A percentile compares a stretch with the other conserved stretches of the same genome.
Evolutionary conservation across 1,140 invertebrate genomes (phyloP).

Genomic region (Drosophila serrata): DNA sequence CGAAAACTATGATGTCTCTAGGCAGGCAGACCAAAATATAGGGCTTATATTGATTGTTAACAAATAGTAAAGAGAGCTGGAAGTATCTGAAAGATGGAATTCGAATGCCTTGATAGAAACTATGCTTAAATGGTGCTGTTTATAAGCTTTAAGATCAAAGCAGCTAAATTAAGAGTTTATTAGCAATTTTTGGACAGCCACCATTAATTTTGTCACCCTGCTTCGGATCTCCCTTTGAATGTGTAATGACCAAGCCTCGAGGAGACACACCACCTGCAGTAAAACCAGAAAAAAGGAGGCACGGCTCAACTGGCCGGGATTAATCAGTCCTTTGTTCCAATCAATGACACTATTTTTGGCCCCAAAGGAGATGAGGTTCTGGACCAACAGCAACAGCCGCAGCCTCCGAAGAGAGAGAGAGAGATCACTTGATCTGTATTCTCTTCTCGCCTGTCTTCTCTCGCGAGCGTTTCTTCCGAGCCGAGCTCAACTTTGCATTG

Average conservation of each 20-base stretch:
- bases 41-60: neutral
- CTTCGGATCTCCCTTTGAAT: neutral
- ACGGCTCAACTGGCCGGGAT: slow-evolving; percentile 19
- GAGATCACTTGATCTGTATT: neutral
- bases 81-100: too few species aligned
- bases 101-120: neutral
- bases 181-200: neutral
- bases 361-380: neutral
- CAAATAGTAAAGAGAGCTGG: neutral
- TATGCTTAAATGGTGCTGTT: neutral
- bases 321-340: slow-evolving; percentile 45
- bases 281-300: slow-evolving; percentile 29
- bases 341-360: slow-evolving; percentile 40
- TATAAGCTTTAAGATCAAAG: neutral
- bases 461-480: slow-evolving; percentile 23
- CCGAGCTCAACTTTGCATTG: slow-evolving; percentile 56
- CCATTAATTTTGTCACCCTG: neutral
- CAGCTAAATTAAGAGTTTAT: neutral
- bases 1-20: slow-evolving; percentile 1
- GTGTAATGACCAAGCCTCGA: neutral
- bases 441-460: slow-evolving; percentile 5
- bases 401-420: slow-evolving; percentile 37
- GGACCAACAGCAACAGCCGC: slow-evolving; percentile 10
- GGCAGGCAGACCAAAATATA: too few species aligned
- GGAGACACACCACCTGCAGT: slow-evolving; percentile 9